These are phyloP conservation scores for Brachionus rotundiformis DNA, from an alignment of 1,140 invertebrate species.

Conservation along the genomic window DNA sequence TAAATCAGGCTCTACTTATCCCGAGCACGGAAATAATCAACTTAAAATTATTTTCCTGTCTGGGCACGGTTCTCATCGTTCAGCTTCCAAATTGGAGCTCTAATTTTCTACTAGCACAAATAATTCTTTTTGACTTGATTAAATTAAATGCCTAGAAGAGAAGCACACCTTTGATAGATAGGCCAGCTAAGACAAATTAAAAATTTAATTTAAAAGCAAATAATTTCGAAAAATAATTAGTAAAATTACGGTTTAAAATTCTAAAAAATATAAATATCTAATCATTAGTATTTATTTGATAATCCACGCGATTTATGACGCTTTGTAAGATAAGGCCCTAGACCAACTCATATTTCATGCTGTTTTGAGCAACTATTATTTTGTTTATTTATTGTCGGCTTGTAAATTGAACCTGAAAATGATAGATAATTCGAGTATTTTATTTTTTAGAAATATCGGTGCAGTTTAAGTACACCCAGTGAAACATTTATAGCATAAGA, in stretches of 20 bases:
- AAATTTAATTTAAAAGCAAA: background rate
- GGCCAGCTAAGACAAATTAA: background rate
- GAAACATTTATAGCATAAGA: conserved; percentile 13
- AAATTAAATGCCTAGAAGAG: background rate
- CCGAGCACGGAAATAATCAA: background rate
- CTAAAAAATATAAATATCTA: background rate
- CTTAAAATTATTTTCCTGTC: background rate
- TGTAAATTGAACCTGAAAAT: background rate
- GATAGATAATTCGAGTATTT: conserved; percentile 29
- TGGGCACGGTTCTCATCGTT: background rate
- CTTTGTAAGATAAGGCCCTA: background rate
- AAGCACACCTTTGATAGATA: background rate
- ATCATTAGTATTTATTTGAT: background rate
- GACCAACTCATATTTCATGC: background rate
- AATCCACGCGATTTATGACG: background rate
- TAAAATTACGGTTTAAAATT: background rate
- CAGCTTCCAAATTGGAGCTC: background rate
- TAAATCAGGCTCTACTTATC: background rate
- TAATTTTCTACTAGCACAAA: background rate
- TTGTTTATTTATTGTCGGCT: conserved; percentile 17
- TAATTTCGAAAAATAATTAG: background rate
- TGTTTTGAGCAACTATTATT: background rate
- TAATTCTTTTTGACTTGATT: background rate
- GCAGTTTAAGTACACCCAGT: background rate
- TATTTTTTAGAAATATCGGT: background rate